Percentiles rank a stretch among this genome's conserved stretches.
Conservation (phyloP, 2,113 vertebrate genomes). For the cat (Felis catus) region F.catus_Fca126_mat1.0 CM031413.1:155897501-155898000, state of each 20-base stretch:
- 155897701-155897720: background rate
- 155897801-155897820: background rate
- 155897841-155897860: background rate
- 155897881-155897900: background rate
- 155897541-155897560: too few relatives aligned
- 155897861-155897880: background rate
- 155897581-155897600: background rate
- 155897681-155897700: background rate
- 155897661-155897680: accelerated
- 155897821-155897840: background rate
- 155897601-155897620: background rate
- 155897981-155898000: background rate
- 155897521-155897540: too few relatives aligned
- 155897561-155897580: background rate
- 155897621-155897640: too few relatives aligned
- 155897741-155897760: background rate
- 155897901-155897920: background rate
- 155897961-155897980: background rate
- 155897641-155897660: accelerated
- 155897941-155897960: background rate
- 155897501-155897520: too few relatives aligned
- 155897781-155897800: background rate
- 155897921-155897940: background rate
- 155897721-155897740: background rate
- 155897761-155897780: background rate